Base-by-base conservation (phyloP, 2,113 vertebrate species). In the Anser brachyrhynchus region DNA sequence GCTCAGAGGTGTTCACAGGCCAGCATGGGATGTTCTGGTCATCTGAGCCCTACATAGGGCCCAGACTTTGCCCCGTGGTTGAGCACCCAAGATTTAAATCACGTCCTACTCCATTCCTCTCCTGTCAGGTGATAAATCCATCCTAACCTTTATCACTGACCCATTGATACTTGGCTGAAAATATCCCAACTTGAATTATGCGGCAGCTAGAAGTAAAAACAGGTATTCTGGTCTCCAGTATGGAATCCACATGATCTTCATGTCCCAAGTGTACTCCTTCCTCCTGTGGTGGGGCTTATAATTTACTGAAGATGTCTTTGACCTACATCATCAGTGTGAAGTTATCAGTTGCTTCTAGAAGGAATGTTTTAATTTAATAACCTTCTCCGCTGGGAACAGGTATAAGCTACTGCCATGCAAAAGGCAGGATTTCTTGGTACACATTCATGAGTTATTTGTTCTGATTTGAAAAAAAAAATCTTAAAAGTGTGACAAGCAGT, bases 281-380 rank as follows among this genome's bases (percentile, higher is more conserved):
- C 86, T 91, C 54, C 41, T 82, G 66, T 75, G 58, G 44, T 82
- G 58, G 78, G 69, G 69, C 62, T 3, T 70, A 23, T 84, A 89
- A 96, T 88, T 88, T 84, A 75, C 70, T 96, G 70, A 92, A 93
- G 79, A 87, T 87, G 90, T 54, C 70, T 84, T 95, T 96, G 93
- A 94, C 88, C 95, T 95, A 93, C 89, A 95, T 95, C 90, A 87
- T 84, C 80, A 92, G 39, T 73, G 83, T 58, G 4, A 51, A 94
- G 90, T 95, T 92, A 78, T 90, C 88, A 65, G 92, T 69, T 86
- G 88, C 85, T 96, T 80, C 84, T 91, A 41, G 90, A 62, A 96
- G 77, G 77, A 96, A 76, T 90, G 86, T 91, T 95, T 94, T 95
- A 89, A 96, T 96, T 95, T 94, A 84, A 73, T 61, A 93, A 93